Conservation (phyloP, 1,140 invertebrate genomes). For the Bombyx mandarina region DNA sequence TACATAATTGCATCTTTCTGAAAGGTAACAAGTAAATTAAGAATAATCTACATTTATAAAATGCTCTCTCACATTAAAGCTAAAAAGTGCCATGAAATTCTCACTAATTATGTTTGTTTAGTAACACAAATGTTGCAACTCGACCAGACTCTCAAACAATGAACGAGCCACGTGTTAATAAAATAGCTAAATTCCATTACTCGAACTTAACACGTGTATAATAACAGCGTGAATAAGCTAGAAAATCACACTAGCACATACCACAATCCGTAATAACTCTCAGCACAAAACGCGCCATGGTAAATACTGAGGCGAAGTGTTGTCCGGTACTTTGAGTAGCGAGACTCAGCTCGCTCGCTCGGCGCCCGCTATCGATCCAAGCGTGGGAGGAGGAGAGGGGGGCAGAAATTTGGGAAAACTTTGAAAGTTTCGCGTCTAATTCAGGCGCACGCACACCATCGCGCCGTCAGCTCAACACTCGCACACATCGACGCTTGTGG, state of each 20-base stretch:
- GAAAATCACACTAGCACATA: slow-evolving; percentile 20
- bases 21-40: too few species aligned
- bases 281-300: slow-evolving; percentile 46
- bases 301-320: slow-evolving; percentile 49
- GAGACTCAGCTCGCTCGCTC: slow-evolving; percentile 41
- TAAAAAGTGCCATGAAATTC: neutral
- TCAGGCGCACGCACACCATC: slow-evolving; percentile 67
- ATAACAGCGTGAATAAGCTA: slow-evolving; percentile 4
- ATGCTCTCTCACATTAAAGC: neutral
- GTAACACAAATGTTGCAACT: too few species aligned
- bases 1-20: too few species aligned
- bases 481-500: slow-evolving; percentile 32
- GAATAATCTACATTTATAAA: too few species aligned
- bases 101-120: too few species aligned
- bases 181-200: slow-evolving; percentile 1
- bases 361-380: slow-evolving; percentile 58
- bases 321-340: slow-evolving; percentile 61
- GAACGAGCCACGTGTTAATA: neutral
- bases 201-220: neutral
- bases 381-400: slow-evolving; percentile 30
- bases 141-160: too few species aligned
- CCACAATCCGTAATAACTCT: slow-evolving; percentile 27
- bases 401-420: slow-evolving; percentile 70
- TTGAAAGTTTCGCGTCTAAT: slow-evolving; percentile 72
- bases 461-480: slow-evolving; percentile 35